A percentile compares a stretch with the other conserved stretches of the same genome.
phyloP scores from a whole-genome alignment of 2,113 vertebrate species.

The Erinaceus europaeus region DNA sequence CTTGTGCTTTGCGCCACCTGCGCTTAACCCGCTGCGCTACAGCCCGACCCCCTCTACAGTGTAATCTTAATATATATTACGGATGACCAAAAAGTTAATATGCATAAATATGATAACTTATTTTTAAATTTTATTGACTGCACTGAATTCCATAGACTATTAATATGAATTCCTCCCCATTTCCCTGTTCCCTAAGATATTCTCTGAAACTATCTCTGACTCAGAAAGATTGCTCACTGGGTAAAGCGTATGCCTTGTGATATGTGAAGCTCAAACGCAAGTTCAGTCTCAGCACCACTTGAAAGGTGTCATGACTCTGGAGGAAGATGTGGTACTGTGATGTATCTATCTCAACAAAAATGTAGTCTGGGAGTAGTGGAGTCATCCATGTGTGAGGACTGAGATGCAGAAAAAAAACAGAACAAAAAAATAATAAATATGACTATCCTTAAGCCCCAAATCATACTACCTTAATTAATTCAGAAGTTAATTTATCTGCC shows the following conservation, averaged over 20 bases:
- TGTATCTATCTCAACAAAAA: too few relatives aligned
- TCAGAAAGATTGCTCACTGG: too few relatives aligned
- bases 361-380: too few relatives aligned
- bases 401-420: too few relatives aligned
- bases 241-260: too few relatives aligned
- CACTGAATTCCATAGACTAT: not conserved
- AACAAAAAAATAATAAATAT: too few relatives aligned
- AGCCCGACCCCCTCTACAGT: not conserved
- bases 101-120: not conserved
- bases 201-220: not conserved
- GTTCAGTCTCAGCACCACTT: too few relatives aligned
- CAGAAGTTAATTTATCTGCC: conserved; percentile 15
- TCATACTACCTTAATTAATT: not conserved
- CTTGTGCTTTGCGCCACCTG: too few relatives aligned
- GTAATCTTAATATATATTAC: not conserved
- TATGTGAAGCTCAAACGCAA: too few relatives aligned
- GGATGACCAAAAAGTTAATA: not conserved
- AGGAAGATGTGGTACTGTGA: too few relatives aligned
- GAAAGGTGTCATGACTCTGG: too few relatives aligned
- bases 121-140: not conserved
- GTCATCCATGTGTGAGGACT: too few relatives aligned
- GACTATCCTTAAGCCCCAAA: not conserved
- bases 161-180: not conserved
- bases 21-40: not conserved
- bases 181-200: not conserved